Conservation (phyloP, 2,113 vertebrate genomes). For the Steatornis caripensis region DNA sequence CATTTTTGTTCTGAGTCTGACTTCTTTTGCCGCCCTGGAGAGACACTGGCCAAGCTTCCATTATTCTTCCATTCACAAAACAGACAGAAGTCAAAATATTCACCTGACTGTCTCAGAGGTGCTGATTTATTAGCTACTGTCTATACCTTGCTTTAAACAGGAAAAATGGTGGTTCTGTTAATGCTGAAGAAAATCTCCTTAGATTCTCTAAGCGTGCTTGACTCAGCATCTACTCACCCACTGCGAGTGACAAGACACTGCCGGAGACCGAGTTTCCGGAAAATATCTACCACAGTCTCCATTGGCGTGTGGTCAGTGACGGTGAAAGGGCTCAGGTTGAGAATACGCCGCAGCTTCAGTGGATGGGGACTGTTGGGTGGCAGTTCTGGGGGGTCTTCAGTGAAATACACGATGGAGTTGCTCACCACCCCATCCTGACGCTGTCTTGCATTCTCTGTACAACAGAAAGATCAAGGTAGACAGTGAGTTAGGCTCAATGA, state of each 20-base stretch:
- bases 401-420: conserved; percentile 96
- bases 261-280: conserved; percentile 93
- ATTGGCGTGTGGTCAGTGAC: conserved; percentile 99
- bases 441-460: conserved; percentile 90
- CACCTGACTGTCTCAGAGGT: neutral
- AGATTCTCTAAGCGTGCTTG: neutral
- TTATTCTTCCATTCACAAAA: neutral
- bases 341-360: conserved; percentile 89
- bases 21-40: neutral
- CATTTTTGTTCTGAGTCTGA: neutral
- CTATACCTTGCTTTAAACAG: neutral
- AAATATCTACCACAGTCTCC: conserved; percentile 98
- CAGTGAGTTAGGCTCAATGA: neutral
- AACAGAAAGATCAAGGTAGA: neutral
- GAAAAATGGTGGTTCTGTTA: neutral
- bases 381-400: conserved; percentile 88
- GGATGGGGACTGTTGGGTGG: conserved; percentile 89
- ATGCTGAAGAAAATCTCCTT: neutral
- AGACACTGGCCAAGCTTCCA: accelerated
- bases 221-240: conserved; percentile 76
- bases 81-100: neutral
- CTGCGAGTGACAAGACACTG: conserved; percentile 97
- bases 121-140: neutral
- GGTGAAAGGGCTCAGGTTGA: conserved; percentile 98
- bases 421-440: conserved; percentile 97